Base-by-base conservation (phyloP, 2,888 invertebrate species). In the Lepidonotus clava region DNA sequence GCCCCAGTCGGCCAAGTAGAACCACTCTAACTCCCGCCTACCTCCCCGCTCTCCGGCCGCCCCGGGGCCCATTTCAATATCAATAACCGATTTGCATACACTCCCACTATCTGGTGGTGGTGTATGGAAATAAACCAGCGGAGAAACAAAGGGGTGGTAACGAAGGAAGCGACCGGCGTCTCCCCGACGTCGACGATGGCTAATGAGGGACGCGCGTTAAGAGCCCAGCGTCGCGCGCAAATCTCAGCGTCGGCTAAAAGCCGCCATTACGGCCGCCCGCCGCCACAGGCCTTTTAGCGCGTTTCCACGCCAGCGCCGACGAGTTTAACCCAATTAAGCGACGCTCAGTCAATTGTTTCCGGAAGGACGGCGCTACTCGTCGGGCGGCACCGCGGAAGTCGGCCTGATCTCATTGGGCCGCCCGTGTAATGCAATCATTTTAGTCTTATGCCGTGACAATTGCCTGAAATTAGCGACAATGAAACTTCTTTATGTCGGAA, bases 211-310 rank as follows among this genome's bases (percentile, higher is more conserved):
- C 56, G 56, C 56, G 14, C 56, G 56, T n/a, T 21, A 71, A 11
- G n/a, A 71, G 36, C 24, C 24, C 61, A 61, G 24, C 28, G 61
- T 32, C 14, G 2, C 41, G 28, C 46, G 41, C 46, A 80, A 80
- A 80, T 80, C 80, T 80, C 80, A 80, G 80, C n/a, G n/a, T 46
- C 41, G 46, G 41, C 80, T 80, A 46, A 80, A 80, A 32, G 76
- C 41, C 80, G 28, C 46, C 80, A 80, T 80, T 80, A 80, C 80
- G 51, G 21, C 28, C 71, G 38, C 6, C 21, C 34, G 76, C 36
- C 8, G 80, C 46, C 80, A 28, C 46, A 11, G 51, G 80, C n/a
- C 80, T 80, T 24, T 46, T 80, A 80, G 80, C 80, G 28, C 41
- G 18, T 46, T 46, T 46, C 41, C 80, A 80, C 41, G 28, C 28